phyloP scores from a whole-genome alignment of 2,113 vertebrate genomes.

The Tapirus terrestris region DNA sequence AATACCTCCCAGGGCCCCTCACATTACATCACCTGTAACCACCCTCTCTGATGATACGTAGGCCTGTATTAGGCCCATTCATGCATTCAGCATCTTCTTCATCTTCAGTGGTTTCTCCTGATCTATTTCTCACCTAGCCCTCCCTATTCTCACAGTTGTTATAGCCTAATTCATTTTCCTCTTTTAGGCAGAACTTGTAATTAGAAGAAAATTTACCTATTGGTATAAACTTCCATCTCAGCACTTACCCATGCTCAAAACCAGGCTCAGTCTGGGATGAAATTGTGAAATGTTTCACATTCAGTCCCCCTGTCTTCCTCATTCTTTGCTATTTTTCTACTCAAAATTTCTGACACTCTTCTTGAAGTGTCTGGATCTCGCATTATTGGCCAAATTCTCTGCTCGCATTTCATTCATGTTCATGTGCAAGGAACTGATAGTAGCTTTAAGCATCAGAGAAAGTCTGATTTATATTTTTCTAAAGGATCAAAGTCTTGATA shows the following conservation, averaged over 20 bases:
- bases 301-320: not conserved
- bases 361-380: not conserved
- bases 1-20: not conserved
- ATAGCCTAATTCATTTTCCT: not conserved
- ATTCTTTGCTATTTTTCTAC: not conserved
- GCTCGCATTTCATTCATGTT: not conserved
- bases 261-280: not conserved
- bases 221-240: not conserved
- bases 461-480: not conserved
- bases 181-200: not conserved
- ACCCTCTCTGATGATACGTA: not conserved
- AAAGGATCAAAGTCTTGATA: not conserved
- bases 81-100: not conserved
- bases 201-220: not conserved
- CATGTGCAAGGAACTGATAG: not conserved
- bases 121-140: not conserved
- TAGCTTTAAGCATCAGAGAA: not conserved
- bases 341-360: not conserved
- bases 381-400: not conserved
- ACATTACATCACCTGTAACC: fast-evolving
- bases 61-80: too few species aligned
- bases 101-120: not conserved
- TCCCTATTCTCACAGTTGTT: not conserved
- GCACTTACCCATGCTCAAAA: not conserved
- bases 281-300: not conserved